phyloP scores from a whole-genome alignment of 2,888 invertebrate genomes.

The Monopis laevigella region DNA sequence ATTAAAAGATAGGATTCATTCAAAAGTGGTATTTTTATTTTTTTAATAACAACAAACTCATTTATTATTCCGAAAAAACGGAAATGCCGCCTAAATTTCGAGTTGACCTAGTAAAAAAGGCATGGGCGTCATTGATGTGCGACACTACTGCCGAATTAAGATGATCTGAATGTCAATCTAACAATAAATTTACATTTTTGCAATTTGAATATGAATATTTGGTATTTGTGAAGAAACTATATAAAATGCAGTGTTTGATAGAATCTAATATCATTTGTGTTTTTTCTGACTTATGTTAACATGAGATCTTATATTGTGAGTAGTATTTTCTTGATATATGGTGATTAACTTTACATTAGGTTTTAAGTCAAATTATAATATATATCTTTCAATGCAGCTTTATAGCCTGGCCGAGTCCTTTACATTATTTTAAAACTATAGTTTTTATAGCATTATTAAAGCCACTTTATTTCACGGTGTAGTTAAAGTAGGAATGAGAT shows the following conservation, averaged over 20 bases:
- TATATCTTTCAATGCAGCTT: too few species aligned
- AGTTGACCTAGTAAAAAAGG: conserved; percentile 27
- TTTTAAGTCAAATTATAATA: too few species aligned
- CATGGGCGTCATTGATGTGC: conserved; percentile 34
- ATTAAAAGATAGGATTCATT: too few species aligned
- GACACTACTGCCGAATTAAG: conserved; percentile 43
- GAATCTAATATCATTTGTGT: conserved; percentile 33
- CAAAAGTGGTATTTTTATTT: background rate
- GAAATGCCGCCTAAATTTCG: conserved; percentile 16
- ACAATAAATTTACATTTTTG: conserved; percentile 57
- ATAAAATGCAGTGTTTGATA: conserved; percentile 35
- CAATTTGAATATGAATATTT: conserved; percentile 52
- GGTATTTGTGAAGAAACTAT: conserved; percentile 43
- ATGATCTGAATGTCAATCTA: conserved; percentile 39
- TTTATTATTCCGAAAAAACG: background rate
- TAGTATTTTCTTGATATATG: too few species aligned
- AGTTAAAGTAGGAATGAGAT: too few species aligned
- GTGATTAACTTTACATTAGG: too few species aligned
- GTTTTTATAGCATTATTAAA: too few species aligned
- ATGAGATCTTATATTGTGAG: conserved; percentile 50
- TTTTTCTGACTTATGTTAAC: conserved; percentile 25
- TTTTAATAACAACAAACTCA: background rate
- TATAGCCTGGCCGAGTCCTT: too few species aligned
- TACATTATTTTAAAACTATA: too few species aligned
- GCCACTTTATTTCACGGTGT: too few species aligned